Conservation (phyloP, 2,888 invertebrate species). For the Apoda limacodes region DNA sequence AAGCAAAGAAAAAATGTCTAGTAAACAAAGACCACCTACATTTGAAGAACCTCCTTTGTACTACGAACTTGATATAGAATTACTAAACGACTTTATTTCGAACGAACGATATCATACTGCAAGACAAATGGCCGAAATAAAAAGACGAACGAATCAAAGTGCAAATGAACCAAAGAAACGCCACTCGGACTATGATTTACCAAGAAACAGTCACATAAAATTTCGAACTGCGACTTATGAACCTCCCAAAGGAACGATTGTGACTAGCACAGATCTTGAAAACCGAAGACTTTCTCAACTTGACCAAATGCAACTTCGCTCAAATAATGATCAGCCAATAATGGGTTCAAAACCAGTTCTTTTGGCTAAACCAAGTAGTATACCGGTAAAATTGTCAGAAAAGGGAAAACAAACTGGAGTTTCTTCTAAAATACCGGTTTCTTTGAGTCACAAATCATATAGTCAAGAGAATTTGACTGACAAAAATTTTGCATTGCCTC, state of each 20-base stretch:
- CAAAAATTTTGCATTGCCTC: slow-evolving; percentile 46
- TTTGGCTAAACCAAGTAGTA: slow-evolving; percentile 57
- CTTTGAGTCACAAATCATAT: slow-evolving; percentile 57
- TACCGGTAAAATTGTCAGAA: slow-evolving; percentile 52
- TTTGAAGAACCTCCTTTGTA: slow-evolving; percentile 44
- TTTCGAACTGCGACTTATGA: slow-evolving; percentile 75
- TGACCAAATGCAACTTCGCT: slow-evolving; percentile 52
- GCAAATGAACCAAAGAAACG: slow-evolving; percentile 57
- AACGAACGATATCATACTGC: slow-evolving; percentile 58
- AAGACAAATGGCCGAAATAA: slow-evolving; percentile 45
- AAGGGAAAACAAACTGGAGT: slow-evolving; percentile 38
- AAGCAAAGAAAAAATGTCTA: slow-evolving; percentile 40
- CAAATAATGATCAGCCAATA: slow-evolving; percentile 30
- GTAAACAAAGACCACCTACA: slow-evolving; percentile 48
- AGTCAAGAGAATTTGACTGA: slow-evolving; percentile 63
- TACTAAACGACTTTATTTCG: slow-evolving; percentile 58
- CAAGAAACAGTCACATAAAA: slow-evolving; percentile 69
- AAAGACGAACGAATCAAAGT: slow-evolving; percentile 49
- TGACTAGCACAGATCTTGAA: slow-evolving; percentile 61
- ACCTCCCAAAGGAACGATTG: slow-evolving; percentile 66
- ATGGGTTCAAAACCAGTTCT: slow-evolving; percentile 44
- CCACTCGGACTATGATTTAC: slow-evolving; percentile 62
- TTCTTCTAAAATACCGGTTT: slow-evolving; percentile 65
- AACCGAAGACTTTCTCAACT: slow-evolving; percentile 70
- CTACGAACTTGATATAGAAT: slow-evolving; percentile 54